Evolutionary conservation across 2,113 vertebrate species (phyloP), one percentile per base, ranked within the genome.

Genomic region (Hippocampus guttulatus): DNA sequence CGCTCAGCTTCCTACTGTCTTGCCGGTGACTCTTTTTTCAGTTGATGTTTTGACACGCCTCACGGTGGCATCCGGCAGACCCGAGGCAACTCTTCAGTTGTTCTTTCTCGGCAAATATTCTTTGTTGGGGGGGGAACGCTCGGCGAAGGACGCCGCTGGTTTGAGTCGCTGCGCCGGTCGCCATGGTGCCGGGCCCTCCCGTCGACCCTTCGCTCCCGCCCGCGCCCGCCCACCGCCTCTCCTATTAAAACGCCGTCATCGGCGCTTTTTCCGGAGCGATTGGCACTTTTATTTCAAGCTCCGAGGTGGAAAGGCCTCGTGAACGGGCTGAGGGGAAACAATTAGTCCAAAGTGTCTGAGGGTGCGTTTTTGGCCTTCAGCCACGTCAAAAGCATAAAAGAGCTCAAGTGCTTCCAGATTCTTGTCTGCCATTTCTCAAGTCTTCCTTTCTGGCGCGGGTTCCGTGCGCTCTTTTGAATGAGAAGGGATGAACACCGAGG

Each of bases 241-340:
- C 93, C 93, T 93, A 93, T 94, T 93, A 95, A 95, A 95, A 95
- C 91, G 92, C 92, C 88, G 88, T 95, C 95, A 95, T 95, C 93
- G 95, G 93, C 92, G 92, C 91, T 95, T 95, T 94, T 94, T 94
- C 92, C 93, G 92, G 90, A 91, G 89, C 94, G 93, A 92, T 93
- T 93, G 91, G 89, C 92, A 92, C 87, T 95, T 96, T 95, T 94
- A 94, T 94, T 94, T 93, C 93, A 93, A 93, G 90, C 90, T 91
- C 88, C 95, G 93, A 93, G 91, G 55, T 72, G 76, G 70, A 64
- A 61, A 47, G 75, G 66, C 71, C 71, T 73, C 74, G 68, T 73
- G 68, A 69, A 57, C 21, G 58, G 54, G 90, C 93, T 92, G 91
- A 93, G 94, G 93, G 93, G 94, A 94, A 95, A 92, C 91, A 89